Evolutionary conservation across 92 coral and sea anemone genomes (phyloP).

Genomic region (Parazoanthus darwini): DNA sequence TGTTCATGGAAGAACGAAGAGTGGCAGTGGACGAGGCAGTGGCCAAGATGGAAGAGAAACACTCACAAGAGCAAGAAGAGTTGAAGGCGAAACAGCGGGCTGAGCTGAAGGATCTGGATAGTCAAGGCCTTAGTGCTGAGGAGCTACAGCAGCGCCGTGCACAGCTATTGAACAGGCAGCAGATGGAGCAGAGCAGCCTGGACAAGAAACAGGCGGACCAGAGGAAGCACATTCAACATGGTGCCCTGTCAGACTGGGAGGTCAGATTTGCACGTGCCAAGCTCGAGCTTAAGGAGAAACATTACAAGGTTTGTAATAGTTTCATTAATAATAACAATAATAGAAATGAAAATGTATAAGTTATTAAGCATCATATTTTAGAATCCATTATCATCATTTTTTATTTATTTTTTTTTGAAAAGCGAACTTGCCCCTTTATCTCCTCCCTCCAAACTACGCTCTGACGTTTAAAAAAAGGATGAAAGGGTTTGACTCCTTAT

Average conservation of each 20-base stretch:
- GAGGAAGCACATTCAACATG: slow-evolving; percentile 84
- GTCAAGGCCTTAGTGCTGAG: slow-evolving; percentile 71
- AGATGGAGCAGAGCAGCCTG: slow-evolving; percentile 84
- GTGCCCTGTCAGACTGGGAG: slow-evolving; percentile 95
- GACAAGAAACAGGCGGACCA: slow-evolving; percentile 90
- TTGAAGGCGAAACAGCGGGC: slow-evolving; percentile 72
- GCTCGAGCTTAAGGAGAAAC: slow-evolving; percentile 94
- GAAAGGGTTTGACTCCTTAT: no score
- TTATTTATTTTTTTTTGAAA: no score
- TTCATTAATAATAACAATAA: no score
- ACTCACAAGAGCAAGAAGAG: slow-evolving; percentile 84
- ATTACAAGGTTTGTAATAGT: slow-evolving; percentile 79
- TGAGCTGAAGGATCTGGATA: slow-evolving; percentile 79
- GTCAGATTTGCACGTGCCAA: slow-evolving; percentile 94
- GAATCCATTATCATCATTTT: no score
- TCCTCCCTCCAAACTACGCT: no score
- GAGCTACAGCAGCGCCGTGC: slow-evolving; percentile 90
- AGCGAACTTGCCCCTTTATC: no score
- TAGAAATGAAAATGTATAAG: no score
- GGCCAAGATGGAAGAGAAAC: slow-evolving; percentile 61
- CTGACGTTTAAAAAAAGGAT: no score
- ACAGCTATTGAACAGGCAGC: slow-evolving; percentile 90
- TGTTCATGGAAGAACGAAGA: slow-evolving; percentile 93
- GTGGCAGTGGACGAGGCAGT: slow-evolving; percentile 95
- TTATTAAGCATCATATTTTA: no score